These are phyloP conservation scores for Aptenodytes patagonicus DNA, from an alignment of 2,113 vertebrate genomes.

Conservation along the genomic window DNA sequence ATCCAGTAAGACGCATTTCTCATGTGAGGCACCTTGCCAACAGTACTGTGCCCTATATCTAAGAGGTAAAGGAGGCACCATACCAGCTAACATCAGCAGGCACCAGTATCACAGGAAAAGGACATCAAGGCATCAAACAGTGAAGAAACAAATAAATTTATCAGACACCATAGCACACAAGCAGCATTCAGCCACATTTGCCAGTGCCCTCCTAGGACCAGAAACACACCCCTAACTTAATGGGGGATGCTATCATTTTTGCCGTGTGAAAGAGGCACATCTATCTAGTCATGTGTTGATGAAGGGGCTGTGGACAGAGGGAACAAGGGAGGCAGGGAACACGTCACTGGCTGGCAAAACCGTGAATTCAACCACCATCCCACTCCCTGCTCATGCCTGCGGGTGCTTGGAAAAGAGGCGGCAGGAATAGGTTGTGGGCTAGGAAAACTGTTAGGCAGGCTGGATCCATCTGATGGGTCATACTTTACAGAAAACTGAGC, in stretches of 20 bases:
- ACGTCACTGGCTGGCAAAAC: not conserved
- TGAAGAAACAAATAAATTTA: not conserved
- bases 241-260: not conserved
- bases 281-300: not conserved
- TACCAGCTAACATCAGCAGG: not conserved
- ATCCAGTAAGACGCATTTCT: not conserved
- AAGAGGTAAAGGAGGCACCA: not conserved
- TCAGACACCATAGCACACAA: not conserved
- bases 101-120: not conserved
- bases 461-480: not conserved
- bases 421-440: not conserved
- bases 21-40: not conserved
- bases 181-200: not conserved
- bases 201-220: not conserved
- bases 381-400: not conserved
- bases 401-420: not conserved
- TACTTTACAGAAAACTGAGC: not conserved
- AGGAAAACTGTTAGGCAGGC: not conserved
- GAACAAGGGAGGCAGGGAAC: not conserved
- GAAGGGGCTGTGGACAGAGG: not conserved
- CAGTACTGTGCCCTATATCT: not conserved
- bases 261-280: not conserved
- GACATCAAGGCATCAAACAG: not conserved
- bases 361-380: not conserved
- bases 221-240: not conserved